Conservation (phyloP, 1,140 invertebrate species). For the Venturia canescens region DNA sequence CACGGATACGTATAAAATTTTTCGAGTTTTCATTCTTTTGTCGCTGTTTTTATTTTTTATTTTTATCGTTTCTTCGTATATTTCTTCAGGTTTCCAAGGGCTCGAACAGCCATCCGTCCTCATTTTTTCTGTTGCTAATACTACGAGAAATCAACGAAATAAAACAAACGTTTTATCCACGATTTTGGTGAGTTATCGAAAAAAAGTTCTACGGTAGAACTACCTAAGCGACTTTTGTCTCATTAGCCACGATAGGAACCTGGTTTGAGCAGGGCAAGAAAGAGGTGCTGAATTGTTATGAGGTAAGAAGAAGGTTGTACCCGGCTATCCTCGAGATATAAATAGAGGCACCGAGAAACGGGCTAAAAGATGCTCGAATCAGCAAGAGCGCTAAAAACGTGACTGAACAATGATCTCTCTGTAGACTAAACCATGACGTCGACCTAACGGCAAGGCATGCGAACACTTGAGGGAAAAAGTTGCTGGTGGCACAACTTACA, state of each 20-base stretch:
- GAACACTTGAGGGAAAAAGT: constrained; percentile 46
- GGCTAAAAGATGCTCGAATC: constrained; percentile 58
- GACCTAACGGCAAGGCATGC: constrained; percentile 35
- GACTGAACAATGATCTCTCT: constrained; percentile 70
- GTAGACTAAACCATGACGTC: not conserved
- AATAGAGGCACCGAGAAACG: constrained; percentile 53
- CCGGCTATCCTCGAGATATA: constrained; percentile 18
- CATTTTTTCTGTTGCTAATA: too few relatives aligned
- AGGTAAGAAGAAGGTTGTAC: not conserved
- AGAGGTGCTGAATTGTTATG: not conserved
- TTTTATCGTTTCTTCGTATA: not conserved
- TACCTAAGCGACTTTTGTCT: not conserved
- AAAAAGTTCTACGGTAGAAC: constrained; percentile 11
- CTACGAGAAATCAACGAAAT: too few relatives aligned
- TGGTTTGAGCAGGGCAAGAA: not conserved
- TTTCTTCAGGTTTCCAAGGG: too few relatives aligned
- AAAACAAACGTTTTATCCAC: not conserved
- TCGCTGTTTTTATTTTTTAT: not conserved
- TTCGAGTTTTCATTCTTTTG: not conserved
- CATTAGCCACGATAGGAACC: not conserved
- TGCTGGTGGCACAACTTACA: constrained; percentile 47
- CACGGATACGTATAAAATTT: not conserved
- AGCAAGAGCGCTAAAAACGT: constrained; percentile 60
- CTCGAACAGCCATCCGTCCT: too few relatives aligned
- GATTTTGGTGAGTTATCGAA: not conserved